These are phyloP conservation scores for Nasua narica DNA, from an alignment of 2,797 vertebrate species.

Conservation along the genomic window DNA sequence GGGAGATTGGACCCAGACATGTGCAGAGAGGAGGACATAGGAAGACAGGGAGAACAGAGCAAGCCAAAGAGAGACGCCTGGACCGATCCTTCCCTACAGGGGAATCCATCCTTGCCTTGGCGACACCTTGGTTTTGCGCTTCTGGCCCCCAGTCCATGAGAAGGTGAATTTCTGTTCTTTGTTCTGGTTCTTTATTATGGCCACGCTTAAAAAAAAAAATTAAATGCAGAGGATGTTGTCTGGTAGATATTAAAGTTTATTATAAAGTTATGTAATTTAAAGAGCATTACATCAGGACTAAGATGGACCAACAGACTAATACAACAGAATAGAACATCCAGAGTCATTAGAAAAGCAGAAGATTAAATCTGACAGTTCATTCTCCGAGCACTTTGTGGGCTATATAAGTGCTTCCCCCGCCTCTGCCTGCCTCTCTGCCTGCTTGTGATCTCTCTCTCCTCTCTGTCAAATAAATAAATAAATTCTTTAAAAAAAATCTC, in stretches of 20 bases:
- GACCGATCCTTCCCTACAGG: accelerated
- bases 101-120: not conserved
- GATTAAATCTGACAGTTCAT: not conserved
- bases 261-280: not conserved
- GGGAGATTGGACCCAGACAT: not conserved
- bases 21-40: not conserved
- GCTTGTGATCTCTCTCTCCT: too few species aligned
- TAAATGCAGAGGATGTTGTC: accelerated
- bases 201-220: accelerated
- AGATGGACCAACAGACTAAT: not conserved
- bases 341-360: not conserved
- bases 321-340: not conserved
- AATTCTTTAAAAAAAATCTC: not conserved
- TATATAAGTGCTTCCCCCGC: too few species aligned
- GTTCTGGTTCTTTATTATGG: not conserved
- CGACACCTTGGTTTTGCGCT: not conserved
- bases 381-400: too few species aligned
- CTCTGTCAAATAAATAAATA: not conserved
- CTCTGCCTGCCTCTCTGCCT: too few species aligned
- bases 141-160: not conserved
- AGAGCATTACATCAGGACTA: not conserved
- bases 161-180: not conserved
- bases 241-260: not conserved
- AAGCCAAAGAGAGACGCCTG: not conserved
- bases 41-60: not conserved